Base-by-base conservation (phyloP, 2,113 vertebrate genomes). In the Callospermophilus lateralis region DNA sequence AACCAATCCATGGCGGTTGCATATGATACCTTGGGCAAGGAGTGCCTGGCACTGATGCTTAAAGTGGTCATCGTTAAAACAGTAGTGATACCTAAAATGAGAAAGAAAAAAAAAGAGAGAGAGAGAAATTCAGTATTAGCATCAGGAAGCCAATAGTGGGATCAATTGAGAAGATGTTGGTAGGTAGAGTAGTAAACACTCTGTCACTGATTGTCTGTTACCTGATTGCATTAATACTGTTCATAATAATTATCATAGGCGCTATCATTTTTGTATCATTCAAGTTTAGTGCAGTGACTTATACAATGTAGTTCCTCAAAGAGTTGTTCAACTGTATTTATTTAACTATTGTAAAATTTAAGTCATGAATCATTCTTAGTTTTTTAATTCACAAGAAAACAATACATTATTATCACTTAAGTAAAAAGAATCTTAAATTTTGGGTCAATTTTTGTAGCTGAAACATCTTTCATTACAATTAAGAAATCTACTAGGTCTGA, bases 1-100 rank as follows among this genome's bases (percentile, higher is more conserved):
- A 99, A 99, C 99, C 99, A 99, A 79, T 99, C 99, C 99, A 99
- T 99, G 97, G 99, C 99, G 0, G 99, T 99, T 37, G 99, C 99
- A 2, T 99, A 99, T 15, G 99, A 99, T 89, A 99, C 99, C 98
- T 99, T 99, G 24, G 99, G 99, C 72, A 99, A 98, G 8, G 99
- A 99, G 97, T 99, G 99, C 53, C 99, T 99, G 30, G 99, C 99
- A 0, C 99, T 99, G 98, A 99, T 99, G 87, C 99, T 99, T 79
- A 99, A 94, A 0, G 99, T 99, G 68, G 99, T 99, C 99, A 99
- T 99, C 5, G 99, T 99, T 90, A 99, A 97, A 81, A 99, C 99
- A 13, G 99, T 99, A 45, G 99, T 99, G 98, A 99, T 99, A 39
- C 99, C 99, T 99, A 98, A 77, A 95, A 84, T 81, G 30, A 34